Conservation (phyloP, 2,888 invertebrate genomes). For the Hypena proboscidalis region DNA sequence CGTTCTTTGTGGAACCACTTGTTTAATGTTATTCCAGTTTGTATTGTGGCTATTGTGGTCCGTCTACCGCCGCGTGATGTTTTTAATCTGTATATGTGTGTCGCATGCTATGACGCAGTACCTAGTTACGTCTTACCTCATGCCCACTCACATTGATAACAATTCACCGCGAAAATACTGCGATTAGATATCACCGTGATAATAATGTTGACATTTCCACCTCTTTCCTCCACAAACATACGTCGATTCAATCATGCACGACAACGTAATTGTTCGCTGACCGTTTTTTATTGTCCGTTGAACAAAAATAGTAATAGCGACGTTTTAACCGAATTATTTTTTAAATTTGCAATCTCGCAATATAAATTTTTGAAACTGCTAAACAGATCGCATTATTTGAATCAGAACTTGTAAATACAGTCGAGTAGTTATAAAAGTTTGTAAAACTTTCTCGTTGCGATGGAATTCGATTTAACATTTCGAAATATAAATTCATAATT, state of each 20-base stretch:
- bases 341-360: slow-evolving; percentile 7
- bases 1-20: slow-evolving; percentile 32
- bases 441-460: slow-evolving; percentile 32
- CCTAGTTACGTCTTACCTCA: slow-evolving; percentile 17
- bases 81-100: slow-evolving; percentile 17
- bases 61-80: slow-evolving; percentile 28
- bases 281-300: too few species aligned
- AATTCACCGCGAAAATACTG: slow-evolving; percentile 13
- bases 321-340: too few species aligned
- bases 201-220: slow-evolving; percentile 17
- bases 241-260: slow-evolving; percentile 12
- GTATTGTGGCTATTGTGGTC: slow-evolving; percentile 34
- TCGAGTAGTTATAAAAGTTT: slow-evolving; percentile 23
- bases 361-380: neutral
- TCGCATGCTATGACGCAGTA: slow-evolving; percentile 29
- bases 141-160: slow-evolving; percentile 10
- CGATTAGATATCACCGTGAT: slow-evolving; percentile 18
- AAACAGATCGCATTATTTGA: slow-evolving; percentile 5
- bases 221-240: slow-evolving; percentile 28
- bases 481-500: slow-evolving; percentile 42
- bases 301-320: too few species aligned
- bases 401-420: slow-evolving; percentile 9
- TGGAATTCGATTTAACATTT: slow-evolving; percentile 35
- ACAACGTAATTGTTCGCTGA: neutral
- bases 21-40: slow-evolving; percentile 46